phyloP scores from a whole-genome alignment of 2,888 invertebrate genomes.

The Macrophya alboannulata region DNA sequence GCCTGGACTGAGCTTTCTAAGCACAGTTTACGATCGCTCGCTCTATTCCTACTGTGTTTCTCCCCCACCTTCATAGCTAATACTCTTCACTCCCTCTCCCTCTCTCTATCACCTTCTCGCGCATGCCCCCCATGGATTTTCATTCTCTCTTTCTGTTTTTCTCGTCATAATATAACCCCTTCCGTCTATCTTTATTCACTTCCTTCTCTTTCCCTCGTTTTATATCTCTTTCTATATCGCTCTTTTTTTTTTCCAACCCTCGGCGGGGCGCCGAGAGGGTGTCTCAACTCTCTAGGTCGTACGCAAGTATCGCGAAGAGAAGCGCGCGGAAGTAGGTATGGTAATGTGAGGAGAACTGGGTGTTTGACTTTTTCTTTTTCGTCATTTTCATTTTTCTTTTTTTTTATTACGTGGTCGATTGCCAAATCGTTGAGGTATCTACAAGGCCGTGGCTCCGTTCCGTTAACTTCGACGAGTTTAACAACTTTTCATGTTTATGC shows the following conservation, averaged over 20 bases:
- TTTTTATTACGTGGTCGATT: not conserved
- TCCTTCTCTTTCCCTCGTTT: not conserved
- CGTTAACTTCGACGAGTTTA: not conserved
- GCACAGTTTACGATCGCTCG: slow-evolving; percentile 47
- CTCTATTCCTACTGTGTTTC: slow-evolving; percentile 32
- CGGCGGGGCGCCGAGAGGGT: not conserved
- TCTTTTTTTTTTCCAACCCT: not conserved
- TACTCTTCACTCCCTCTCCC: slow-evolving; percentile 32
- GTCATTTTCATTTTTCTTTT: not conserved
- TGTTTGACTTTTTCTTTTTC: not conserved
- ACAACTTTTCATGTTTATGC: not conserved
- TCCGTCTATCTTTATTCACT: slow-evolving; percentile 5
- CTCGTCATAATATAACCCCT: not conserved
- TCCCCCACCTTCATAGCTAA: not conserved
- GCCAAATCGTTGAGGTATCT: not conserved
- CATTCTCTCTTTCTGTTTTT: slow-evolving; percentile 7
- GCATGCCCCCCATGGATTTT: slow-evolving; percentile 46
- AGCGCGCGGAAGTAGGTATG: slow-evolving; percentile 2
- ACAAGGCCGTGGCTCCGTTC: not conserved
- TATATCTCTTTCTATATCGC: not conserved
- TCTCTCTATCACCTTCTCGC: slow-evolving; percentile 27
- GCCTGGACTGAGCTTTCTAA: slow-evolving; percentile 46
- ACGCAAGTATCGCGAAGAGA: not conserved
- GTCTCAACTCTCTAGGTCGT: slow-evolving; percentile 6
- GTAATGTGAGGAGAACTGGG: not conserved